These are phyloP conservation scores for Struthidea cinerea DNA, from an alignment of 2,113 vertebrate species.

Conservation along the genomic window DNA sequence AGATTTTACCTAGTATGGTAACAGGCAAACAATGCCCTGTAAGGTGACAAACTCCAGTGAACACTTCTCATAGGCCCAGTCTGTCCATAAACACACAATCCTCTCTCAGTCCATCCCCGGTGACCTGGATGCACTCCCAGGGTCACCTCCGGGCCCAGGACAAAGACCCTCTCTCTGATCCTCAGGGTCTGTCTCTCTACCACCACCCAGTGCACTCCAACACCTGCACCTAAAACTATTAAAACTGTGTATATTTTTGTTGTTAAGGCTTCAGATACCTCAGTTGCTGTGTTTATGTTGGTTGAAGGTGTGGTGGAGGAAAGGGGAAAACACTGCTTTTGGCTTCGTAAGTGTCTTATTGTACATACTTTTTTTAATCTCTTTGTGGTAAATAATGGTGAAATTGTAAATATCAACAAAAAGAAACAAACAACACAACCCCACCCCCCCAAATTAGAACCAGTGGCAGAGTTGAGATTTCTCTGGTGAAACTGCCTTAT, in stretches of 20 bases:
- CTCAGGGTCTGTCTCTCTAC: too few relatives aligned
- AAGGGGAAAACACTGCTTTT: neutral
- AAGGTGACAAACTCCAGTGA: too few relatives aligned
- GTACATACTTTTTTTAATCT: neutral
- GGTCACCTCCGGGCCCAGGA: too few relatives aligned
- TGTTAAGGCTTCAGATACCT: neutral
- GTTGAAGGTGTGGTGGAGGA: neutral
- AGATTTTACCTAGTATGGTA: too few relatives aligned
- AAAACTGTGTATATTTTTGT: fast-evolving
- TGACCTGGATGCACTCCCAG: too few relatives aligned
- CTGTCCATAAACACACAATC: too few relatives aligned
- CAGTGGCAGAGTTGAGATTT: neutral
- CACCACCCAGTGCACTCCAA: too few relatives aligned
- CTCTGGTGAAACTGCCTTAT: neutral
- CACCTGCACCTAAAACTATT: neutral
- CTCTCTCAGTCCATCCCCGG: too few relatives aligned
- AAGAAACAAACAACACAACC: fast-evolving
- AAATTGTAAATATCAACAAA: neutral
- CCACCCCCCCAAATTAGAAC: neutral
- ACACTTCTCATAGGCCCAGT: too few relatives aligned
- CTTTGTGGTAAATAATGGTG: neutral
- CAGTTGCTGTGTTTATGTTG: neutral
- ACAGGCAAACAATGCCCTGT: too few relatives aligned
- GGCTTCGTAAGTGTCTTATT: neutral
- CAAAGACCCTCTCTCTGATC: too few relatives aligned